Conservation (phyloP, 2,888 invertebrate genomes). For the Bedellia somnulentella region DNA sequence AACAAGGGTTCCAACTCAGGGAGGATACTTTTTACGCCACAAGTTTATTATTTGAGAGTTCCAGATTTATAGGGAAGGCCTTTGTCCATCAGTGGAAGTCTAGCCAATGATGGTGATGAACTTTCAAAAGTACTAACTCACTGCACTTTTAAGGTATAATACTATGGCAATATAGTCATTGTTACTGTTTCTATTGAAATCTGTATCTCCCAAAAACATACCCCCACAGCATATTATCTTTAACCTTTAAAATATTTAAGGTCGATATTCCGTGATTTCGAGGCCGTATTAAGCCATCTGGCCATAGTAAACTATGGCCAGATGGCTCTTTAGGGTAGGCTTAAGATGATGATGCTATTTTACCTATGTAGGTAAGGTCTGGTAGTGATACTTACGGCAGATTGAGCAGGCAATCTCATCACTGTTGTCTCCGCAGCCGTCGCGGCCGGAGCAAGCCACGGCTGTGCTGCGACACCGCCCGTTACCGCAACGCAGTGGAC, state of each 20-base stretch:
- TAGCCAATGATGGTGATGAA: no score
- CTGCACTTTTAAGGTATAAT: no score
- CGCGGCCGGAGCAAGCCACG: conserved; percentile 85
- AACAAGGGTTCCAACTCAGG: no score
- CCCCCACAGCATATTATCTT: neutral
- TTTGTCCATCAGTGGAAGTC: no score
- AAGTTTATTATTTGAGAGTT: no score
- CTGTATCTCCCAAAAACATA: neutral
- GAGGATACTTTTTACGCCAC: no score
- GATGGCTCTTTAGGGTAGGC: neutral
- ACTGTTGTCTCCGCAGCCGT: conserved; percentile 89
- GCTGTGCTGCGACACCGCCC: conserved; percentile 87
- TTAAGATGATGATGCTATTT: neutral
- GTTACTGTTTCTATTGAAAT: no score
- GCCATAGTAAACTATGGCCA: neutral
- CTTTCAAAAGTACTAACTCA: no score
- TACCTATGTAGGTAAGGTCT: neutral
- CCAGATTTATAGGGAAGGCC: no score
- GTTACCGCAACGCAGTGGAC: conserved; percentile 84
- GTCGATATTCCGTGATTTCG: neutral
- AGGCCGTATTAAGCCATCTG: neutral
- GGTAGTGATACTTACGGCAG: conserved; percentile 71
- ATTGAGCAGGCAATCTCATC: conserved; percentile 84
- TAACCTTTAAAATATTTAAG: neutral
- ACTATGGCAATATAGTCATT: no score